phyloP scores from a whole-genome alignment of 2,888 invertebrate species.

The Drymonia ruficornis region DNA sequence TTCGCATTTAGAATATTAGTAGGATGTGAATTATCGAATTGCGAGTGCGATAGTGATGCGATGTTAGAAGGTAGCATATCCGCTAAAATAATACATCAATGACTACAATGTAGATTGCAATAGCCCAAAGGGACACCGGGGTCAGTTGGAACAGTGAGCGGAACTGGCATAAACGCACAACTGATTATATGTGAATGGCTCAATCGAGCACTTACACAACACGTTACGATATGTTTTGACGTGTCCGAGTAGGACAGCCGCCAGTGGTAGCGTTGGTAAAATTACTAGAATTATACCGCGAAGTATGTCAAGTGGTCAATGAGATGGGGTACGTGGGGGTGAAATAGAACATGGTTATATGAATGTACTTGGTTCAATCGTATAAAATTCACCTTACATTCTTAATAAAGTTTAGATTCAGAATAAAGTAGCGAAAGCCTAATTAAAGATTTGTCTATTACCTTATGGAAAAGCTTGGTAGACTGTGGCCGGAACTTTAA shows the following conservation, averaged over 20 bases:
- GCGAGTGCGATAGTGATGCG: too few species aligned
- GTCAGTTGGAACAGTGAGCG: conserved; percentile 48
- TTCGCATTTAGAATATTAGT: too few species aligned
- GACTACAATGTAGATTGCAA: conserved; percentile 16
- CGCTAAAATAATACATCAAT: too few species aligned
- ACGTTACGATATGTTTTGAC: conserved; percentile 77
- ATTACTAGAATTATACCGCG: conserved; percentile 79
- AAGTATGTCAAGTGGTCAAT: conserved; percentile 74
- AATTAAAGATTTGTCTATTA: too few species aligned
- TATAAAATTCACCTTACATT: too few species aligned
- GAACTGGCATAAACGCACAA: conserved; percentile 62
- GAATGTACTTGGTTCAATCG: too few species aligned
- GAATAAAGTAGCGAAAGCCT: too few species aligned
- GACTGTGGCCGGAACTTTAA: too few species aligned
- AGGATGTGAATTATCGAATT: too few species aligned
- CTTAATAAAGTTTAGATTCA: too few species aligned
- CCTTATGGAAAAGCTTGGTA: too few species aligned
- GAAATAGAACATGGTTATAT: background rate
- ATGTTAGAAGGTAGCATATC: too few species aligned
- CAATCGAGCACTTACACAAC: conserved; percentile 73
- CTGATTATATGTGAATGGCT: conserved; percentile 74
- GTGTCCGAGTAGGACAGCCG: conserved; percentile 58
- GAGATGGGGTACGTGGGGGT: conserved; percentile 51
- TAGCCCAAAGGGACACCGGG: conserved; percentile 57
- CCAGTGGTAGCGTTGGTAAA: conserved; percentile 51